These are phyloP conservation scores for Blomia tropicalis DNA, from an alignment of 2,888 invertebrate species.

Conservation along the genomic window DNA sequence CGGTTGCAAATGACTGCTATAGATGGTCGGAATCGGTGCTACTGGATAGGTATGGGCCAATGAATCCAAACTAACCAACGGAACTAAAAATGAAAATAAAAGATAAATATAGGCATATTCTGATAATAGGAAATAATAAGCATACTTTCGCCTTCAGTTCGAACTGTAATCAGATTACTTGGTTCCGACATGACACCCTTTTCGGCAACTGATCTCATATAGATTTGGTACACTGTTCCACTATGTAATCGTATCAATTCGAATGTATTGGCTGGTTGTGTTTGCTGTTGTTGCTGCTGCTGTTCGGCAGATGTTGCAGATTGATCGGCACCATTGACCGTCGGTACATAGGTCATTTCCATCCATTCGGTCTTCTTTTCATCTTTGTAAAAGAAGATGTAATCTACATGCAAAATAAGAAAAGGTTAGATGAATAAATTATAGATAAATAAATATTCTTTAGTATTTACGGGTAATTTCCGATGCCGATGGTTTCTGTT, in stretches of 20 bases:
- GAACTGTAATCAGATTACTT: conserved; percentile 28
- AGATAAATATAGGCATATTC: background rate
- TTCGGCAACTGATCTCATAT: conserved; percentile 27
- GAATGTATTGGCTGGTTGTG: conserved; percentile 21
- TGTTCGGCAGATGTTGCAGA: background rate
- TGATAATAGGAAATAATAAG: too few relatives aligned
- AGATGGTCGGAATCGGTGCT: background rate
- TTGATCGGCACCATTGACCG: background rate
- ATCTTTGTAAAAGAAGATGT: conserved; percentile 28
- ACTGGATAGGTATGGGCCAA: background rate
- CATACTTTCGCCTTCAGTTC: conserved; percentile 29
- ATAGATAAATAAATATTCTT: too few relatives aligned
- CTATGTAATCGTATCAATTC: conserved; percentile 27
- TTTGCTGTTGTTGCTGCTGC: background rate
- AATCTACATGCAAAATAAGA: conserved; percentile 24
- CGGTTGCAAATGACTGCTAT: background rate
- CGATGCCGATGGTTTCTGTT: conserved; percentile 23
- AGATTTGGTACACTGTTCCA: conserved; percentile 29
- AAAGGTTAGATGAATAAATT: background rate
- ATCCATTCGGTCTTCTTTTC: conserved; percentile 23
- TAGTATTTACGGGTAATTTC: conserved; percentile 21
- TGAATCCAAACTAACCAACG: background rate
- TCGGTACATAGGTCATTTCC: background rate
- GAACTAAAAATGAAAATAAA: background rate
- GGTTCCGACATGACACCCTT: conserved; percentile 29